Evolutionary conservation across 2,888 invertebrate species (phyloP), one percentile per base, ranked within the genome.

Genomic region (Hemithea aestivaria): DNA sequence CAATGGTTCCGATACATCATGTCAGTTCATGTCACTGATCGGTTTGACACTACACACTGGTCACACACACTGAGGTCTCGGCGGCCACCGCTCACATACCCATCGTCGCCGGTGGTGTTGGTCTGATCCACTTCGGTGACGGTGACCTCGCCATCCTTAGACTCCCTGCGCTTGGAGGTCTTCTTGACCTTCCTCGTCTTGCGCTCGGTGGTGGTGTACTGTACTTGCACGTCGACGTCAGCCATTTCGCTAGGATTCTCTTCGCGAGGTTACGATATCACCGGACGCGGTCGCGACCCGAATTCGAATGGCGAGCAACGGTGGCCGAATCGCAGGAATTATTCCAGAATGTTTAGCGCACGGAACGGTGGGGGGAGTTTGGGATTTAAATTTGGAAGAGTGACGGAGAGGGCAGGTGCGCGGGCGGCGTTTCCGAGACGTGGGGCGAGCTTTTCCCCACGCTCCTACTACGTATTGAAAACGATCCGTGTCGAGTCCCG

Each of bases 181-280:
- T 92, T 91, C 62, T 93, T 92, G 89, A 96, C 96, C 90, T 96
- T 96, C 88, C 95, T 94, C 90, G 96, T 96, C 83, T 95, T 95
- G 77, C 94, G 92, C 87, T 95, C 94, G 69, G 94, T 94, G 74
- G 94, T 92, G 74, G 94, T 93, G 79, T 91, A 93, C 83, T 94
- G 93, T 89, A 94, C 93, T 89, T 94, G 93, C 57, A 94, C 91
- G 85, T 96, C 96, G 70, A 96, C 95, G 90, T 96, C 96, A 80
- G 95, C 96, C 96, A 96, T 96, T 87, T 73, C 26, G 41, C 62
- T 66, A 62, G 55, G 59, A 61, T 59, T 59, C 63, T 58, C 52
- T 56, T 58, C 64, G 66, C 56, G 58, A 62, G 58, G 64, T 59
- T 61, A 66, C 75, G 65, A 77, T 84, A 82, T 80, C 80, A 79